Evolutionary conservation across 1,140 invertebrate genomes (phyloP).

Genomic region (Bradysia coprophila): DNA sequence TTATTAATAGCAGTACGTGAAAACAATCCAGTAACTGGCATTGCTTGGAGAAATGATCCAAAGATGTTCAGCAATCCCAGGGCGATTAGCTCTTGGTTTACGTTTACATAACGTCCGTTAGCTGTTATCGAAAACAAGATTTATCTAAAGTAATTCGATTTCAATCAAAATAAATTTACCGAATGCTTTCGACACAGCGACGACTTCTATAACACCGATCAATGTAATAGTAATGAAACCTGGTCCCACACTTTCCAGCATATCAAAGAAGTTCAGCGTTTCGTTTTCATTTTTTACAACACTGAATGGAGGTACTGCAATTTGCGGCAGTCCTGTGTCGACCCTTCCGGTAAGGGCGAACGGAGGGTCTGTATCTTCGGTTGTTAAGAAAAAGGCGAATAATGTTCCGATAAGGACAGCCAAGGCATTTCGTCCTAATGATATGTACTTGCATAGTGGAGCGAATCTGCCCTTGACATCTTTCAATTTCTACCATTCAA

Average conservation of each 20-base stretch:
- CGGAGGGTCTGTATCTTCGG: slow-evolving; percentile 28
- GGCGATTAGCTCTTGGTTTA: slow-evolving; percentile 71
- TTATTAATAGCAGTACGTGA: slow-evolving; percentile 81
- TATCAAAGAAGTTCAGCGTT: slow-evolving; percentile 33
- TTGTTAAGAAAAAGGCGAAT: slow-evolving; percentile 37
- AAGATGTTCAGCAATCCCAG: slow-evolving; percentile 66
- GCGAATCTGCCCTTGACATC: slow-evolving; percentile 55
- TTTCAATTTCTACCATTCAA: slow-evolving; percentile 67
- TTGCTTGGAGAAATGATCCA: slow-evolving; percentile 71
- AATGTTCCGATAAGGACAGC: slow-evolving; percentile 50
- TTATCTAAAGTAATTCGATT: no score
- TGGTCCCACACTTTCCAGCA: slow-evolving; percentile 38
- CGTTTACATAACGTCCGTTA: slow-evolving; percentile 56
- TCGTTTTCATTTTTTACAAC: slow-evolving; percentile 28
- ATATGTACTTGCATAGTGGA: slow-evolving; percentile 41
- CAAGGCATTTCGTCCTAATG: slow-evolving; percentile 58
- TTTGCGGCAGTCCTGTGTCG: slow-evolving; percentile 37
- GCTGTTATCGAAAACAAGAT: no score
- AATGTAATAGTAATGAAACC: slow-evolving; percentile 49
- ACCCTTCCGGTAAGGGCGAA: slow-evolving; percentile 44
- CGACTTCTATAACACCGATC: slow-evolving; percentile 57
- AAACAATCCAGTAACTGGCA: slow-evolving; percentile 78
- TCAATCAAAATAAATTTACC: no score
- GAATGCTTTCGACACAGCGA: slow-evolving; percentile 72
- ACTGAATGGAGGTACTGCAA: slow-evolving; percentile 40